Evolutionary conservation across 2,113 vertebrate genomes (phyloP).

Genomic region (Bettongia penicillata): DNA sequence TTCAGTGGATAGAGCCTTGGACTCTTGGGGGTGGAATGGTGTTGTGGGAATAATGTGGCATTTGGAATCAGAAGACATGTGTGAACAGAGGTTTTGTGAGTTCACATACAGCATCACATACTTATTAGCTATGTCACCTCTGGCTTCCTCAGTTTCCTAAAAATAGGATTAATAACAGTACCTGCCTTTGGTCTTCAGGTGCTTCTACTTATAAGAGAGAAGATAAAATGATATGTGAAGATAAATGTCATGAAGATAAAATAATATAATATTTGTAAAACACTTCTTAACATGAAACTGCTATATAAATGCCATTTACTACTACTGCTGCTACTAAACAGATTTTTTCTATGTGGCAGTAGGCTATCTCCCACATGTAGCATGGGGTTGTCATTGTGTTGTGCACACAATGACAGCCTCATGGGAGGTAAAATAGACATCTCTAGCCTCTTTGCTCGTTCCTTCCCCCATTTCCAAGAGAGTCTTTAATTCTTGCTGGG

Average conservation of each 20-base stretch:
- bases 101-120: background rate
- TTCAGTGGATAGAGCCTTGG: background rate
- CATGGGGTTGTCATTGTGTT: background rate
- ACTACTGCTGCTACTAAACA: background rate
- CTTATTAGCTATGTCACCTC: background rate
- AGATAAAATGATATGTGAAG: background rate
- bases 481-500: background rate
- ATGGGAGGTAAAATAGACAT: too few species aligned
- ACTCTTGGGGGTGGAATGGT: background rate
- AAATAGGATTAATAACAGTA: background rate
- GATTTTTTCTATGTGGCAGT: background rate
- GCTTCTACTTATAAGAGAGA: background rate
- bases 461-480: background rate
- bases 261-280: background rate
- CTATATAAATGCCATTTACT: background rate
- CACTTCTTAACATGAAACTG: background rate
- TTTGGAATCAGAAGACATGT: background rate
- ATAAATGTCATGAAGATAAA: too few species aligned
- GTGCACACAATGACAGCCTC: too few species aligned
- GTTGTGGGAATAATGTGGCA: too few species aligned
- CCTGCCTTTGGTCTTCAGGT: background rate
- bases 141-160: background rate
- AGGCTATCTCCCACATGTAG: background rate
- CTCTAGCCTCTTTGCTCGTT: background rate
- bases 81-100: background rate